Percentiles rank a stretch among this genome's conserved stretches.
phyloP scores from a whole-genome alignment of 2,797 vertebrate genomes.

The Halcyon chelicuti region DNA sequence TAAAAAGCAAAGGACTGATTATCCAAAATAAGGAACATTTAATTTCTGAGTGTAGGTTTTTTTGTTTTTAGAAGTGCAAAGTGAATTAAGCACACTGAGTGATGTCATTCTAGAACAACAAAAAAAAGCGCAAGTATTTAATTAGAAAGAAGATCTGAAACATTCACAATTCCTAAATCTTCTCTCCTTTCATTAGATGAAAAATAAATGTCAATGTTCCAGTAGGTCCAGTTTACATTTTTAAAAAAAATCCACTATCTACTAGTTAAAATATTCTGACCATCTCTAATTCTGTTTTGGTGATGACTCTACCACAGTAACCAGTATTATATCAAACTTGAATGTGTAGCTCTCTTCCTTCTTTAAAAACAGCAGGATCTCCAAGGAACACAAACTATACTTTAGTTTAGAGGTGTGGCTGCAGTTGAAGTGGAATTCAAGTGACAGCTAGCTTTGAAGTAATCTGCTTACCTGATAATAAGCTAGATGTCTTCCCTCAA shows the following conservation, averaged over 20 bases:
- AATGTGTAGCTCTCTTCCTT: background rate
- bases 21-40: background rate
- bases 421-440: slow-evolving; percentile 10
- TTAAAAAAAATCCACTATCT: background rate
- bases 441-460: slow-evolving; percentile 19
- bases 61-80: background rate
- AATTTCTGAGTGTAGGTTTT: background rate
- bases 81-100: background rate
- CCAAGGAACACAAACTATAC: background rate
- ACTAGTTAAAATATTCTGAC: background rate
- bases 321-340: background rate
- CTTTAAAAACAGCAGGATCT: background rate
- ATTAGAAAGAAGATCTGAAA: background rate
- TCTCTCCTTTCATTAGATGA: background rate
- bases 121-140: background rate
- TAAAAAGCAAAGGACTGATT: background rate
- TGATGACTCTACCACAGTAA: background rate
- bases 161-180: background rate
- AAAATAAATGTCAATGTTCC: background rate
- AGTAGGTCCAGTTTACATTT: background rate
- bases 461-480: slow-evolving; percentile 64
- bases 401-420: background rate
- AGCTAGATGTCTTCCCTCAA: slow-evolving; percentile 79
- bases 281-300: background rate
- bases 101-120: background rate